These are phyloP conservation scores for Palloptera scutellata DNA, from an alignment of 2,888 invertebrate genomes.

Conservation along the genomic window DNA sequence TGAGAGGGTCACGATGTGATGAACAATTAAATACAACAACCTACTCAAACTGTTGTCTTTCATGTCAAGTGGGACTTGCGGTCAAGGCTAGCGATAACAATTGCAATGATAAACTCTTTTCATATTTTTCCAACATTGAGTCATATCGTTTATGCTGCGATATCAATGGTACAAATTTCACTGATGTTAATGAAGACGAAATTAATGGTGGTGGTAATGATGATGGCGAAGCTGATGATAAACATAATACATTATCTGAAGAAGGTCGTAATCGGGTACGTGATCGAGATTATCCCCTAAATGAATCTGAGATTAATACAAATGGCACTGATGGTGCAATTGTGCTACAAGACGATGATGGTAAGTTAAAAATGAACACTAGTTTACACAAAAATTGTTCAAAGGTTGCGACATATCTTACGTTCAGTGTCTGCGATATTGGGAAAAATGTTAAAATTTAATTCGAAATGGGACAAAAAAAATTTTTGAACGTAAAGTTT, in stretches of 20 bases:
- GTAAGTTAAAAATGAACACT: conserved; percentile 41
- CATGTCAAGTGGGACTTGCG: conserved; percentile 72
- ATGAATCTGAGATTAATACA: conserved; percentile 17
- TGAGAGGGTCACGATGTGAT: conserved; percentile 54
- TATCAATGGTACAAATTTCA: conserved; percentile 34
- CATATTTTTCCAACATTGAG: conserved; percentile 64
- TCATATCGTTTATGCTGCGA: conserved; percentile 72
- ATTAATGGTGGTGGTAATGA: background rate
- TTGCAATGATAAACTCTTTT: conserved; percentile 67
- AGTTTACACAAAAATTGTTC: too few relatives aligned
- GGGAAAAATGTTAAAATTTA: too few relatives aligned
- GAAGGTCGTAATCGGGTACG: too few relatives aligned
- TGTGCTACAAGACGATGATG: conserved; percentile 47
- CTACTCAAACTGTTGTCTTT: conserved; percentile 70
- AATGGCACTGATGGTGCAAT: conserved; percentile 45
- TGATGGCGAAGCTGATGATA: background rate
- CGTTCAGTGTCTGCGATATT: too few relatives aligned
- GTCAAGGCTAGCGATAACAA: conserved; percentile 66
- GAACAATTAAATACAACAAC: conserved; percentile 47
- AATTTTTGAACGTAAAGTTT: too few relatives aligned
- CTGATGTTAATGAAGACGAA: conserved; percentile 32
- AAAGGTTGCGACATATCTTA: too few relatives aligned
- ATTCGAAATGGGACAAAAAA: too few relatives aligned
- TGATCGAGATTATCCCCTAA: background rate
- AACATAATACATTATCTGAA: too few relatives aligned